Conservation (phyloP, 2,113 vertebrate genomes). For the Dryoscopus gambensis region DNA sequence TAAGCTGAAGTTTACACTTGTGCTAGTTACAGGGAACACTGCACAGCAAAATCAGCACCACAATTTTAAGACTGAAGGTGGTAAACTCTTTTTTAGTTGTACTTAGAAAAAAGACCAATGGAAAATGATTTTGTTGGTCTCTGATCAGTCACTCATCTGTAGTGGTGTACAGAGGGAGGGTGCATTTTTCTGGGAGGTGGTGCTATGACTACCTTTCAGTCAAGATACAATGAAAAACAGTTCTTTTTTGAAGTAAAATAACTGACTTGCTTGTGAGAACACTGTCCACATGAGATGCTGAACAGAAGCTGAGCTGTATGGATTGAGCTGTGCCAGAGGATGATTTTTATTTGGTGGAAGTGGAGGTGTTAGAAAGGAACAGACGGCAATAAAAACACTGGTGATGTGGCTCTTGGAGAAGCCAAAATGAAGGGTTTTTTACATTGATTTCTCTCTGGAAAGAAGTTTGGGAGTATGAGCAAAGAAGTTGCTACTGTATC, state of each 20-base stretch:
- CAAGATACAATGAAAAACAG: not conserved
- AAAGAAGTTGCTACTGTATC: not conserved
- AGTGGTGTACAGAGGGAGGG: not conserved
- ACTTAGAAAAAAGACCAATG: not conserved
- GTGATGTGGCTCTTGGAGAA: not conserved
- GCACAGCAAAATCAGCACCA: not conserved
- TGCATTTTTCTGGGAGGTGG: not conserved
- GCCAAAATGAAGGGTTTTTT: not conserved
- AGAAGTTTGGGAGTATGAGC: not conserved
- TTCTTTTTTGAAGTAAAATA: not conserved
- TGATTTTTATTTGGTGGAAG: constrained; percentile 35
- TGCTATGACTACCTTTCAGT: not conserved
- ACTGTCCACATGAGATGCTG: not conserved
- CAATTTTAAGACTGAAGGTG: not conserved
- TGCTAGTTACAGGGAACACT: not conserved
- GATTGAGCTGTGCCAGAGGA: constrained; percentile 25
- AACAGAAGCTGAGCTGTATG: not conserved
- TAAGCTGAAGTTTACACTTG: not conserved
- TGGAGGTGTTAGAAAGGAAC: constrained; percentile 5
- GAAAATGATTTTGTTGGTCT: not conserved
- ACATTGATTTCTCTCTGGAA: not conserved
- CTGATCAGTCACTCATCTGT: not conserved
- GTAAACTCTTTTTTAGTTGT: not conserved
- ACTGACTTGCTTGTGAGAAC: not conserved
- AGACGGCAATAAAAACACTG: constrained; percentile 1